Evolutionary conservation across 1,140 invertebrate species (phyloP), one percentile per base, ranked within the genome.

Genomic region (Dinoponera quadriceps): DNA sequence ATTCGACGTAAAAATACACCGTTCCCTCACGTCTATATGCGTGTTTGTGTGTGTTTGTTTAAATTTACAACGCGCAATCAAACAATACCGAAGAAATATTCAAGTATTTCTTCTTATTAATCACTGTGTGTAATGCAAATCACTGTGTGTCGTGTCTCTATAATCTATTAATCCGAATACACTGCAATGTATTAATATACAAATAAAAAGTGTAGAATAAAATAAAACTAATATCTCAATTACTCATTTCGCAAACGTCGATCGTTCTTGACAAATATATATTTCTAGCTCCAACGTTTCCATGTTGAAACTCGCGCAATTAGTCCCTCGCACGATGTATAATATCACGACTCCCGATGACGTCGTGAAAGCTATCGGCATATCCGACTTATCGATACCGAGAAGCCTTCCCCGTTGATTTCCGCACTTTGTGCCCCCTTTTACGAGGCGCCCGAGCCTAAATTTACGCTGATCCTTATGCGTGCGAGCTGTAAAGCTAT

Each of bases 401-500:
- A 55, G 54, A 55, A 55, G 11, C 11, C 54, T 55, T 20, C 5
- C 1, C 54, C 22, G 54, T n/a, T 55, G n/a, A 20, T 55, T 55
- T 11, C 0, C n/a, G 7, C n/a, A 20, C 54, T 1, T 20, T 55
- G n/a, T 22, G 2, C 54, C 11, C 16, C 20, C 1, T 55, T 55
- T 20, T 20, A n/a, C 54, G n/a, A 20, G 54, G n/a, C 5, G 20
- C 3, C 7, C 54, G 22, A 7, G 54, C 20, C 11, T 55, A 55
- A 55, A 55, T 55, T 55, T 55, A 20, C 54, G 11, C 4, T 22
- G n/a, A 55, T 55, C 20, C 25, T 72, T 57, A 57, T 72, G 14
- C 5, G 9, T 44, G n/a, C 27, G 48, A 55, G 54, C 54, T 55
- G 11, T n/a, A 55, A 55, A 57, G 4, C 69, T 33, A 57, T n/a